Percentiles rank a stretch among this genome's conserved stretches.
Evolutionary conservation across 2,888 invertebrate species (phyloP).

Genomic region (Ornithoptera priamus): DNA sequence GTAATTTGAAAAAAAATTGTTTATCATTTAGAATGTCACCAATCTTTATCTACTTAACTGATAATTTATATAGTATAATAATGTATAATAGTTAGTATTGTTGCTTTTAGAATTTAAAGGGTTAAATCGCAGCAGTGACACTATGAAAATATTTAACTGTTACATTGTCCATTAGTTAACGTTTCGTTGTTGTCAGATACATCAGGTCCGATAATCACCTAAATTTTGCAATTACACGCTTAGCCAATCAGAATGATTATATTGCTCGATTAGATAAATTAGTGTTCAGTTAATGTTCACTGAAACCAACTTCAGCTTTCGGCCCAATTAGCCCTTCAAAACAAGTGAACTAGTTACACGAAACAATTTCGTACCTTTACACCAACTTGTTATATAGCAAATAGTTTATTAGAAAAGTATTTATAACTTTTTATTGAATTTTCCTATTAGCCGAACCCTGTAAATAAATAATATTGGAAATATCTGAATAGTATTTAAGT

Average conservation of each 20-base stretch:
- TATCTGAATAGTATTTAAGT: too few relatives aligned
- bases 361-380: constrained; percentile 12
- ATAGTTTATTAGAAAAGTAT: neutral
- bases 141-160: neutral
- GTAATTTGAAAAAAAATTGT: neutral
- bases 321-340: constrained; percentile 13
- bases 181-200: constrained; percentile 11
- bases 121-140: too few relatives aligned
- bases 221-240: constrained; percentile 25
- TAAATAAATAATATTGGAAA: neutral
- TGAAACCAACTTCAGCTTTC: constrained; percentile 25
- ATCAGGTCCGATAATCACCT: constrained; percentile 8
- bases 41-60: too few relatives aligned
- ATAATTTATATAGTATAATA: too few relatives aligned
- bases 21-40: too few relatives aligned
- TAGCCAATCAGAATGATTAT: constrained; percentile 27
- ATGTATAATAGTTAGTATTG: too few relatives aligned
- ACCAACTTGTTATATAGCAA: neutral
- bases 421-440: neutral
- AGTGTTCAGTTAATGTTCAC: constrained; percentile 18
- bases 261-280: constrained; percentile 27
- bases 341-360: constrained; percentile 15
- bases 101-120: too few relatives aligned
- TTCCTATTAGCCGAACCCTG: too few relatives aligned
- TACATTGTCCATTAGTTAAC: neutral